Evolutionary conservation across 2,797 vertebrate species (phyloP).

Genomic region (Hirundo rustica): DNA sequence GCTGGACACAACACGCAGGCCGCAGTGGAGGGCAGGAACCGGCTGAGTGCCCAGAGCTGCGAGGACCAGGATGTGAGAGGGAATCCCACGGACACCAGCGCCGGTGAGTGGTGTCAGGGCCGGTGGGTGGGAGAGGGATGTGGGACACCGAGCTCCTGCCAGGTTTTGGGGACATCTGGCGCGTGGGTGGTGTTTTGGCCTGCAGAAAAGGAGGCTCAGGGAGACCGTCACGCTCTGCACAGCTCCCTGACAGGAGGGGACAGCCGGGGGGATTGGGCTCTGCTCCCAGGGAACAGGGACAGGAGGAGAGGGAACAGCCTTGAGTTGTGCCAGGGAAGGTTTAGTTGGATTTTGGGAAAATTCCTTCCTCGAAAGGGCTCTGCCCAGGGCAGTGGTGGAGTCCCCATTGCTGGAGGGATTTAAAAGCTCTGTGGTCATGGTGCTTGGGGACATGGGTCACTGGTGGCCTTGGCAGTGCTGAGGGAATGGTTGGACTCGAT

Average conservation of each 20-base stretch:
- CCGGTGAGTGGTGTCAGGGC: not conserved
- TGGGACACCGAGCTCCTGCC: accelerated
- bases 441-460: not conserved
- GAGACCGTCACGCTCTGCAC: not conserved
- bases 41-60: not conserved
- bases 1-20: not conserved
- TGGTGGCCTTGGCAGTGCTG: not conserved
- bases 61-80: conserved; percentile 4
- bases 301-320: not conserved
- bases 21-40: not conserved
- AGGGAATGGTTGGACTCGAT: accelerated
- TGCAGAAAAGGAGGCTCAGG: not conserved
- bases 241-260: no score
- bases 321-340: accelerated
- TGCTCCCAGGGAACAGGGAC: no score
- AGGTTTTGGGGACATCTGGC: not conserved
- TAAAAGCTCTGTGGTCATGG: not conserved
- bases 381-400: not conserved
- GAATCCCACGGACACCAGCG: not conserved
- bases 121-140: accelerated
- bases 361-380: not conserved
- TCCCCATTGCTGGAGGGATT: not conserved
- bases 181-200: not conserved
- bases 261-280: no score
- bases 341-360: not conserved